Evolutionary conservation across 2,888 invertebrate genomes (phyloP).

Genomic region (Stenolophus ochropezus): DNA sequence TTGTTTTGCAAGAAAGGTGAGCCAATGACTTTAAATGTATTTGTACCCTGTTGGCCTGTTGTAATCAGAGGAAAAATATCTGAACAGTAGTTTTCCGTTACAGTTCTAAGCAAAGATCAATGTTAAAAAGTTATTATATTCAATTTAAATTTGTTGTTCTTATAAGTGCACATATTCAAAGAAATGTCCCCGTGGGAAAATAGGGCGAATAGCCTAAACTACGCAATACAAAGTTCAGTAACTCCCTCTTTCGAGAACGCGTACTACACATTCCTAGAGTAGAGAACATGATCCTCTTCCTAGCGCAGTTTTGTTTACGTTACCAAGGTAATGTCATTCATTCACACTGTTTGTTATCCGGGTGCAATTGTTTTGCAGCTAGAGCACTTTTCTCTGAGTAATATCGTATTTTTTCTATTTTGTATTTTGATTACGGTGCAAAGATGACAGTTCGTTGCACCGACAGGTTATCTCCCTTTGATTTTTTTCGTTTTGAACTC

Average conservation of each 20-base stretch:
- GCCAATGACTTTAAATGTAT: too few species aligned
- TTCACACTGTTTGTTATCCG: conserved; percentile 34
- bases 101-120: too few species aligned
- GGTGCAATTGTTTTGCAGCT: conserved; percentile 22
- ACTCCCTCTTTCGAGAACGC: conserved; percentile 15
- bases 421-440: conserved; percentile 42
- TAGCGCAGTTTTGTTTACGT: conserved; percentile 18
- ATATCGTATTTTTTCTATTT: conserved; percentile 42
- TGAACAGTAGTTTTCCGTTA: too few species aligned
- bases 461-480: conserved; percentile 27
- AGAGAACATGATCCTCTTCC: background rate
- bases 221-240: conserved; percentile 18
- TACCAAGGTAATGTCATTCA: conserved; percentile 16
- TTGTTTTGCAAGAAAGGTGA: too few species aligned
- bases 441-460: conserved; percentile 20
- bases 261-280: conserved; percentile 19
- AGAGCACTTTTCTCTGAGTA: conserved; percentile 23
- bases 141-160: too few species aligned
- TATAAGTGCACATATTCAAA: too few species aligned
- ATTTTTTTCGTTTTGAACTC: conserved; percentile 5
- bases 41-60: too few species aligned
- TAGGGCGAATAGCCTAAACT: background rate
- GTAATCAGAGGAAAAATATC: too few species aligned
- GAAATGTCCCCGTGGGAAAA: background rate
- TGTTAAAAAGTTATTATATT: too few species aligned